These are phyloP conservation scores for Lepidocolaptes lacrymiger DNA, from an alignment of 2,797 vertebrate genomes.

Conservation along the genomic window DNA sequence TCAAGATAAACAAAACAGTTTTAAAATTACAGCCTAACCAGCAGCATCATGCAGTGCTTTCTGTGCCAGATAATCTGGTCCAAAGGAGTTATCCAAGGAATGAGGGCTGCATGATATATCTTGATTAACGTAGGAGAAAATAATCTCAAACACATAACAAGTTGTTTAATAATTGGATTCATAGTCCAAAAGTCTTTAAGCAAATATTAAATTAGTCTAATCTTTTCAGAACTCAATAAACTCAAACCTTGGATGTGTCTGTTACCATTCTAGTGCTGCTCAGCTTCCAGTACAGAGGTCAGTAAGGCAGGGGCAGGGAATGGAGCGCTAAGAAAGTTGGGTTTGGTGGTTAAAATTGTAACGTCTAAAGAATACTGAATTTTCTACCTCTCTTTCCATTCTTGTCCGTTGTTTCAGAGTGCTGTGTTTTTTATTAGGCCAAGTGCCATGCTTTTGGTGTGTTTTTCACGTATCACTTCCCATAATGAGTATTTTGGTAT, in stretches of 20 bases:
- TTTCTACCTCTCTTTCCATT: not conserved
- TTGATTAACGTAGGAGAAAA: not conserved
- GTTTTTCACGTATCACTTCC: not conserved
- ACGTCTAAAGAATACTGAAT: not conserved
- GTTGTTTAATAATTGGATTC: not conserved
- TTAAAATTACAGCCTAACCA: conserved; percentile 3
- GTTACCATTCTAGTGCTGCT: not conserved
- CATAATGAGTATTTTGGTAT: not conserved
- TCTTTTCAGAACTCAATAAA: not conserved
- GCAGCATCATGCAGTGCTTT: not conserved
- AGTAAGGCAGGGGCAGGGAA: not conserved
- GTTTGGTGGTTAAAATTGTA: not conserved
- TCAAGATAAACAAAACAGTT: conserved; percentile 30
- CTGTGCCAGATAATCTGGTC: not conserved
- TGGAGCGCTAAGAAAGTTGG: not conserved
- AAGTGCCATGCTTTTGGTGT: not conserved
- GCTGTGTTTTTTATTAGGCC: not conserved
- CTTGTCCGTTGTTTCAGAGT: not conserved
- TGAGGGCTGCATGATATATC: not conserved
- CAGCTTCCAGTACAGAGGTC: not conserved
- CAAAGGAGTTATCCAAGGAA: not conserved
- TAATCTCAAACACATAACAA: not conserved
- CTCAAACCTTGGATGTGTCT: not conserved
- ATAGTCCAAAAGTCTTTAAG: not conserved
- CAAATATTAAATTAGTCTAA: not conserved